Conservation (phyloP, 2,797 vertebrate species). For the Pampus argenteus region DNA sequence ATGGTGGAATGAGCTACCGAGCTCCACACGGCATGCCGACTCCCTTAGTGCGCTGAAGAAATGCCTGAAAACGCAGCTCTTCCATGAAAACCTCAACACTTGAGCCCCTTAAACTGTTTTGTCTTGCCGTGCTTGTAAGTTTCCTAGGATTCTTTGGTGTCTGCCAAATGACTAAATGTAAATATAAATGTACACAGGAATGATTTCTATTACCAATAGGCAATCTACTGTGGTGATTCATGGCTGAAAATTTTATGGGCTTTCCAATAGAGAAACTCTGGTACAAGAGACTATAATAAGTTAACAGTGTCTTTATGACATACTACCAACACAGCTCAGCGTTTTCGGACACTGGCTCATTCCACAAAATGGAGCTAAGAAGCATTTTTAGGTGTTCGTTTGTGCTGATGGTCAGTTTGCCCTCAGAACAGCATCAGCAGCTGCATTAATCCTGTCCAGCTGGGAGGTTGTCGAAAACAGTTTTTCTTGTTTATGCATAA, state of each 20-base stretch:
- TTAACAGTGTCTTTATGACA: neutral
- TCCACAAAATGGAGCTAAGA: constrained; percentile 32
- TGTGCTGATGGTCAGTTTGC: constrained; percentile 45
- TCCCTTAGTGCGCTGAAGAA: too few species aligned
- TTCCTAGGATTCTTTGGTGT: too few species aligned
- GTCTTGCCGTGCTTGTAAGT: too few species aligned
- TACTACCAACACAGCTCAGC: constrained; percentile 9
- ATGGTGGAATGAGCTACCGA: too few species aligned
- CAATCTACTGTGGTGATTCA: neutral
- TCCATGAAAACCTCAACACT: too few species aligned
- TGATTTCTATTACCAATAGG: too few species aligned
- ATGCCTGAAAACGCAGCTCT: too few species aligned
- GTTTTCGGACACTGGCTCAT: constrained; percentile 39
- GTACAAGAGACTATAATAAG: neutral
- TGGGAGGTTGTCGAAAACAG: constrained; percentile 56
- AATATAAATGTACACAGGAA: too few species aligned
- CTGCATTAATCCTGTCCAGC: constrained; percentile 60
- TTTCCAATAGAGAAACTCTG: neutral
- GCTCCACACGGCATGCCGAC: too few species aligned
- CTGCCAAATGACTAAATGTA: too few species aligned
- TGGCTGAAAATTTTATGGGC: neutral
- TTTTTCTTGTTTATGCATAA: constrained; percentile 65
- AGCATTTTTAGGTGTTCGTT: constrained; percentile 50
- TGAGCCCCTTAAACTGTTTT: neutral
- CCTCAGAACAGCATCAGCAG: constrained; percentile 43